phyloP scores from a whole-genome alignment of 2,113 vertebrate genomes.

The Phaetusa simplex region DNA sequence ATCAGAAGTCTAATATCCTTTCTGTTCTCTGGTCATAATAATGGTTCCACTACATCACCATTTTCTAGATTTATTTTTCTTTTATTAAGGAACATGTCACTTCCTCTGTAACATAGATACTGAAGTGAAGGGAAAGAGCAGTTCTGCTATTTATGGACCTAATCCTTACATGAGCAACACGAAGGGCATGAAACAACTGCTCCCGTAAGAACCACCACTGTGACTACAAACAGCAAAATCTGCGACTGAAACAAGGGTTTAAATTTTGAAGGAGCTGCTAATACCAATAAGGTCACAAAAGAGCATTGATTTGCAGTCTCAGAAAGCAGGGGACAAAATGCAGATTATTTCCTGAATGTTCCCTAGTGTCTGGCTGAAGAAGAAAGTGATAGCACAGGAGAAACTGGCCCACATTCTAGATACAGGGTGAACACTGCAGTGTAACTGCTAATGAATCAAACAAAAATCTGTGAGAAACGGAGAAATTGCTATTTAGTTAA shows the following conservation, averaged over 20 bases:
- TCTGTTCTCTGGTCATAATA: background rate
- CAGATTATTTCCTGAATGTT: background rate
- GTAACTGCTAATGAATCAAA: background rate
- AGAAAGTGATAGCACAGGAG: background rate
- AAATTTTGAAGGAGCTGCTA: background rate
- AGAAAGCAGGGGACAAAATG: background rate
- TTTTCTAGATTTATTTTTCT: conserved; percentile 20
- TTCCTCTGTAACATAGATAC: background rate
- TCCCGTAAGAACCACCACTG: background rate
- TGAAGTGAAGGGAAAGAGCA: background rate
- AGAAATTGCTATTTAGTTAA: background rate
- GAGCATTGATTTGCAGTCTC: background rate
- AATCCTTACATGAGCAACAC: background rate
- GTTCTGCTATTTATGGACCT: background rate
- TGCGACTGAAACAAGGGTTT: background rate
- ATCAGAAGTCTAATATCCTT: background rate
- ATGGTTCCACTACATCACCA: background rate
- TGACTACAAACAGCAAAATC: background rate
- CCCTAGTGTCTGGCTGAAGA: background rate
- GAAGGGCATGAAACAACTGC: background rate
- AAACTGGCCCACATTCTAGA: background rate
- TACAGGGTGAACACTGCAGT: background rate
- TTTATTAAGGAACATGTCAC: background rate
- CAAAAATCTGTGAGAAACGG: background rate
- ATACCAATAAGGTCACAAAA: background rate